Evolutionary conservation across 2,113 vertebrate species (phyloP).

Genomic region (Physeter macrocephalus): DNA sequence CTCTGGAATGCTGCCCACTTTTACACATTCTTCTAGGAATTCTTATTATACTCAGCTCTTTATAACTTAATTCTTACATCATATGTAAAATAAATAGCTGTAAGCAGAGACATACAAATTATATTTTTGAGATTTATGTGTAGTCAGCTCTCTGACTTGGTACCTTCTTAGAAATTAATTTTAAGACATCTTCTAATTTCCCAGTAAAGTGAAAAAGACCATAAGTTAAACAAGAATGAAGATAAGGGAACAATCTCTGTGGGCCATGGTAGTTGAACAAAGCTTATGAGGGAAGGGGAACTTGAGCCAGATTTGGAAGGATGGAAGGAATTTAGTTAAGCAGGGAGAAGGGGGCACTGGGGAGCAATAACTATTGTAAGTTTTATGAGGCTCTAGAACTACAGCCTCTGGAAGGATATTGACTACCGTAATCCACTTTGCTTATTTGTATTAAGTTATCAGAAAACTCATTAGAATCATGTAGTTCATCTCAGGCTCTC

Average conservation of each 20-base stretch:
- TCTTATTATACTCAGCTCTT: neutral
- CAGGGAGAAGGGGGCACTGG: neutral
- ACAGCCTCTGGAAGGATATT: neutral
- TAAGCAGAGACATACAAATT: neutral
- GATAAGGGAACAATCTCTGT: neutral
- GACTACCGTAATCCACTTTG: neutral
- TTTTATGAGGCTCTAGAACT: neutral
- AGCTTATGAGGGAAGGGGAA: neutral
- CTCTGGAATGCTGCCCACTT: neutral
- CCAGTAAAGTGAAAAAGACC: neutral
- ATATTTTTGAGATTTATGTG: neutral
- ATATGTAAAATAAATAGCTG: neutral
- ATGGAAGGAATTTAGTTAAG: neutral
- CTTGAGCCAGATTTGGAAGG: neutral
- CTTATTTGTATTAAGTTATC: neutral
- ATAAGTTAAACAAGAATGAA: neutral
- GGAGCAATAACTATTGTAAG: neutral
- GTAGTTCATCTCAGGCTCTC: neutral
- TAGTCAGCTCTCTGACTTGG: neutral
- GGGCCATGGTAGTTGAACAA: neutral
- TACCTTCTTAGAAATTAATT: conserved; percentile 19
- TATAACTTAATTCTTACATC: neutral
- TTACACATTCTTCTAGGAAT: neutral
- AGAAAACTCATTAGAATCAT: neutral
- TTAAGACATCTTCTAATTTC: neutral